Evolutionary conservation across 2,888 invertebrate species (phyloP).

Genomic region (Chymomyza procnemis): DNA sequence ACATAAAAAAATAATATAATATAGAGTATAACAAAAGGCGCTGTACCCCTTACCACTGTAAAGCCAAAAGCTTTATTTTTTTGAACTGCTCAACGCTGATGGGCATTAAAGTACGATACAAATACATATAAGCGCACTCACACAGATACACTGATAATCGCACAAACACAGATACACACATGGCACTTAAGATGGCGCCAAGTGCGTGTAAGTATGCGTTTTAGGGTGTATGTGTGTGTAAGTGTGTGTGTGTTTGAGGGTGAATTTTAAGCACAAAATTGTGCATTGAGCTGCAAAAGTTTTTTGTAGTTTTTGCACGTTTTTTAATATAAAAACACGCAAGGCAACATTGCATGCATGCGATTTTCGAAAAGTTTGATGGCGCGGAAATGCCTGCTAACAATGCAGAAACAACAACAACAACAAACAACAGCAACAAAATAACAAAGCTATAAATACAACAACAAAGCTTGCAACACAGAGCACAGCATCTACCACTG

Average conservation of each 20-base stretch:
- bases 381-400: conserved; percentile 51
- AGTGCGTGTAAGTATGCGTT: conserved; percentile 1
- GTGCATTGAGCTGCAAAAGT: conserved; percentile 48
- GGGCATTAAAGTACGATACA: conserved; percentile 25
- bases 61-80: conserved; percentile 1
- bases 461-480: conserved; percentile 1
- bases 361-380: conserved; percentile 61
- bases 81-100: conserved; percentile 34
- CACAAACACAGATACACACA: background rate
- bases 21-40: background rate
- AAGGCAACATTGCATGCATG: conserved; percentile 35
- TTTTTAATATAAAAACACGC: conserved; percentile 45
- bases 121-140: background rate
- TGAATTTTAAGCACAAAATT: conserved; percentile 33
- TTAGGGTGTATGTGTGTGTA: conserved; percentile 1
- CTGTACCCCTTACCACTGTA: background rate
- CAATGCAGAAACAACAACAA: conserved; percentile 33
- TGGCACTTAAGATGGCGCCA: conserved; percentile 7
- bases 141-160: background rate
- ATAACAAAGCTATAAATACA: background rate
- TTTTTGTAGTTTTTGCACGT: conserved; percentile 44
- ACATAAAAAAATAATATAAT: background rate
- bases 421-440: too few species aligned
- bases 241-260: conserved; percentile 42
- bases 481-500: conserved; percentile 4